Base-by-base conservation (phyloP, 2,113 vertebrate genomes). In the Microtus oregoni region DNA sequence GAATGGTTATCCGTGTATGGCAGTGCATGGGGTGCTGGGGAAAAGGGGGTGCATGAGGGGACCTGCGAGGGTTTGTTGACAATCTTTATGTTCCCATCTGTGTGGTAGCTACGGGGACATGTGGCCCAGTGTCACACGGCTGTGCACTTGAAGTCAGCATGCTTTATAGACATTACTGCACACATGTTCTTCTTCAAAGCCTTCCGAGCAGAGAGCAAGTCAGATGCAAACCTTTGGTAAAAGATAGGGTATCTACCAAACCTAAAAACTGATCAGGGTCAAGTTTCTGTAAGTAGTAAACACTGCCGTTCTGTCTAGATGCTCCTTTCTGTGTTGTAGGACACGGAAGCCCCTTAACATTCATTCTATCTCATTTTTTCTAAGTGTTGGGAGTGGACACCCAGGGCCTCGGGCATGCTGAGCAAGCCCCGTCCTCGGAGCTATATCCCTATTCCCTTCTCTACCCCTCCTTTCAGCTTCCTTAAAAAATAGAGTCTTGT, bases 261-360 rank as follows among this genome's bases (percentile, higher is more conserved):
- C 75, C 41, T 88, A 50, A 86, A 68, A 91, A 32, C 63, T 5
- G 32, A 67, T 63, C 19, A 47, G 72, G 30, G 44, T 38, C 52
- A 83, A 76, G 70, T 41, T 24, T 32, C n/a, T 50, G 35, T 52
- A 83, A 90, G n/a, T 77, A 86, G 55, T 82, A 86, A 94, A 86
- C 77, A 35, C 2, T 52, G 72, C 47, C 17, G 35, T 73, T 90
- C 30, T 15, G 8, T 15, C 47, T n/a, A 87, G 13, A 61, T 35
- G 30, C 20, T 7, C 30, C 44, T 72, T 89, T 65, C n/a, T 75
- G 14, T 47, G 55, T 8, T 55, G 83, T 32, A 47, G 13, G 63
- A 41, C 19, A 26, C 14, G 17, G 26, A 78, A 50, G 15, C 47
- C 47, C 47, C 47, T 47, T 47, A 47, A 47, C 47, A 47, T 47